Base-by-base conservation (phyloP, 2,113 vertebrate species). In the Lasiurus cinereus region DNA sequence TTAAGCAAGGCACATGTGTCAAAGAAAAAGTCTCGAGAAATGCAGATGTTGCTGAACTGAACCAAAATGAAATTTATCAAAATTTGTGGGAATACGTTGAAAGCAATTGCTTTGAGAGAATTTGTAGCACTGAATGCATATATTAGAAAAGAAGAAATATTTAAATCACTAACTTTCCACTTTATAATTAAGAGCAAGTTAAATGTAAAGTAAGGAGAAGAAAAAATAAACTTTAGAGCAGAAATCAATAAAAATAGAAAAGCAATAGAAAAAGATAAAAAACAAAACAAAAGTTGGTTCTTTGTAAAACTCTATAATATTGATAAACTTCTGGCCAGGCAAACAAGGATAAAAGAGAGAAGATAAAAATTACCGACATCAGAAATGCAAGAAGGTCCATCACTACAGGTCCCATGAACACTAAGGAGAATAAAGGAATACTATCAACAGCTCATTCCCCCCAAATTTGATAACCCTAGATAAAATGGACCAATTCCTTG, bases 21-120 rank as follows among this genome's bases (percentile, higher is more conserved):
- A 64, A 48, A 88, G 64, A 79, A 27, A 8, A 73, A 43, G 39
- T 43, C 76, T 59, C 48, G 54, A 79, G 52, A 54, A 91, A 79
- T 85, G 79, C 64, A 70, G 27, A 36, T 36, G 24, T 77, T 76
- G 76, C 83, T 69, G 76, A 89, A 46, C 24, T 48, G 82, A 89
- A 64, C 73, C 12, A 67, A 64, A 90, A 85, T 54, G 59, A 2
- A 92, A 24, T 36, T 46, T 82, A 46, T 7, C 24, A 56, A 59
- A 92, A 62, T 87, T 76, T 62, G n/a, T 88, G 70, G 19, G 11
- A 83, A 70, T 92, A 39, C 43, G 82, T 43, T 24, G n/a, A 89
- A 92, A 64, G 33, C 52, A 59, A 11, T 66, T 50, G 50, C 31
- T 84, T 83, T 43, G n/a, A 78, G 46, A 86, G 70, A 73, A 36